Base-by-base conservation (phyloP, 2,888 invertebrate species). In the Horisme vitalbata region DNA sequence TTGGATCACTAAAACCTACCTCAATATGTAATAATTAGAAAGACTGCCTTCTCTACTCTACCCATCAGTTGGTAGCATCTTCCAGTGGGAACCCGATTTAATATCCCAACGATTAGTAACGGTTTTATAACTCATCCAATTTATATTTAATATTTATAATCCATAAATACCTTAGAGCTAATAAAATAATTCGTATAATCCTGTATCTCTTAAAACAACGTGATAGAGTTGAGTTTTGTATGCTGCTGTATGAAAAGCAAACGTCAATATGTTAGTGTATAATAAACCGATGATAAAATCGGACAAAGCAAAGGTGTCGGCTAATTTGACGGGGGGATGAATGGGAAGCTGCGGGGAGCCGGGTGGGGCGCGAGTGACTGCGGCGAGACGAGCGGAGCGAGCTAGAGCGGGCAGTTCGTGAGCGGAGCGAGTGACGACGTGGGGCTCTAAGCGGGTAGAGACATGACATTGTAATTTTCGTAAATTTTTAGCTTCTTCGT, bases 251-350 rank as follows among this genome's bases (percentile, higher is more conserved):
- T 41, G 45, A 43, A 55, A 52, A 54, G 47, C 50, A 57, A 58
- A 55, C 51, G 57, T 61, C 55, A 60, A 52, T 55, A 55, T 45
- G 52, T 55, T 55, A 53, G 63, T 66, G 59, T 63, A 71, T 69
- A 74, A 73, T 76, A 69, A 68, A 68, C 63, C 68, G 70, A 73
- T 74, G 71, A 72, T 78, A 77, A 74, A 72, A 75, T 66, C 63
- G 67, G 68, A 78, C 79, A 78, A 77, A 73, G 81, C 71, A 80
- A 80, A 81, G 81, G 81, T 81, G 82, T 73, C 68, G 75, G 64
- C 70, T 77, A 81, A 83, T 81, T 83, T 82, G 82, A 80, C 68
- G 73, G 58, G 63, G 71, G 74, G 71, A 72, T 75, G 76, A 77
- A 81, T 75, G 71, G 65, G 63, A 51, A 49, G 51, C 59, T 57